A percentile compares a stretch with the other conserved stretches of the same genome.
Conservation (phyloP, 2,113 vertebrate species). For the Camarhynchus parvulus region DNA sequence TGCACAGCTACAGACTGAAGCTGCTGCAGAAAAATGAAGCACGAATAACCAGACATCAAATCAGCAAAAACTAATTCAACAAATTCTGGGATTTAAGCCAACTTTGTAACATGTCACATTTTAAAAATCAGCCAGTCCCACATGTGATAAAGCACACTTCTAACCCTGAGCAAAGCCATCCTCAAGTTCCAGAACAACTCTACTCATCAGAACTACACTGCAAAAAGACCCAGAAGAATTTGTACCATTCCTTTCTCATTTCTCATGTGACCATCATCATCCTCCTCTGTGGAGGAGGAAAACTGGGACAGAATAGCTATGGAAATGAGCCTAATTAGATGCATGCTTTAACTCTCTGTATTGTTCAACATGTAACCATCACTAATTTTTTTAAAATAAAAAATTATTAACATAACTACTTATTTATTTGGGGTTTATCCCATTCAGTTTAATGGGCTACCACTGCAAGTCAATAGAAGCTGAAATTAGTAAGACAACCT, state of each 20-base stretch:
- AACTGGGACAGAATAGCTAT: not conserved
- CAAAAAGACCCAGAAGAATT: not conserved
- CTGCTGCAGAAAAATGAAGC: not conserved
- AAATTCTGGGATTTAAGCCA: slow-evolving; percentile 11
- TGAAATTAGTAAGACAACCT: not conserved
- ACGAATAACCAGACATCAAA: not conserved
- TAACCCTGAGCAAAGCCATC: not conserved
- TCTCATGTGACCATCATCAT: not conserved
- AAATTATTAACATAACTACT: not conserved
- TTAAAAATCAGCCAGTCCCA: not conserved
- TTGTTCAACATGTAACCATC: not conserved
- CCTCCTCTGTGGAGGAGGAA: not conserved
- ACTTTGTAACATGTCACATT: not conserved
- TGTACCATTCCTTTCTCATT: not conserved
- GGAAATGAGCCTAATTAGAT: not conserved
- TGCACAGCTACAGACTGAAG: not conserved
- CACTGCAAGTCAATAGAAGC: not conserved
- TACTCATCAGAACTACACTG: not conserved
- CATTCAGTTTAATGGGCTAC: not conserved
- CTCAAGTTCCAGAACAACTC: not conserved
- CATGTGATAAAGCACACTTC: not conserved
- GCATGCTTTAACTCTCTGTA: not conserved
- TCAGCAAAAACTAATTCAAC: not conserved
- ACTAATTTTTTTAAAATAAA: not conserved
- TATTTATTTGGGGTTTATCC: not conserved